A percentile compares a stretch with the other conserved stretches of the same genome.
Evolutionary conservation across 2,797 vertebrate species (phyloP).

Genomic region (Neoniphon sammara): DNA sequence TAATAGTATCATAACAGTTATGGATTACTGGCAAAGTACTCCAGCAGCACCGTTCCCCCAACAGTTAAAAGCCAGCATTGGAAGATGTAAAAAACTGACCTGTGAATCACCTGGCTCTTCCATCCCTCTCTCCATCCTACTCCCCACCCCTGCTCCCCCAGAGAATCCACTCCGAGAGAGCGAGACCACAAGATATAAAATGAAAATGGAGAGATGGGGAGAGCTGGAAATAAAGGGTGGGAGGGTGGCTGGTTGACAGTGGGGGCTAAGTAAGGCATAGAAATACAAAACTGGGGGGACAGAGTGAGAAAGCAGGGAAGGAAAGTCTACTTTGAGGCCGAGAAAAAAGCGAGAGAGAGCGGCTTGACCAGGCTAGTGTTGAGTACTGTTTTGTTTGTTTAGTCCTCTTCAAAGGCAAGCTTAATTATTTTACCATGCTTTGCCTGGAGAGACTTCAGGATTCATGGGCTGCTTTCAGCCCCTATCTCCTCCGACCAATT

Average conservation of each 20-base stretch:
- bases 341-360: constrained; percentile 39
- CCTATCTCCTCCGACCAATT: constrained; percentile 74
- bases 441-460: constrained; percentile 74
- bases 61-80: constrained; percentile 60
- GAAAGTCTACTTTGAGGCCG: constrained; percentile 59
- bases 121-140: constrained; percentile 36
- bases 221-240: constrained; percentile 54
- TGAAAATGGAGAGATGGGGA: constrained; percentile 58
- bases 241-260: constrained; percentile 60
- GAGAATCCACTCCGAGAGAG: constrained; percentile 58
- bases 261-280: constrained; percentile 40
- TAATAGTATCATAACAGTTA: constrained; percentile 69
- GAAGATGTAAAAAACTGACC: constrained; percentile 76
- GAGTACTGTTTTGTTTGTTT: constrained; percentile 86
- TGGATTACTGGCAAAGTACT: constrained; percentile 72
- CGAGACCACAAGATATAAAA: constrained; percentile 46
- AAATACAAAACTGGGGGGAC: constrained; percentile 27
- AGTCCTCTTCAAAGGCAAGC: constrained; percentile 84
- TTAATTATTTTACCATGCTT: constrained; percentile 88
- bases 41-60: constrained; percentile 62
- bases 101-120: constrained; percentile 71
- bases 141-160: constrained; percentile 58
- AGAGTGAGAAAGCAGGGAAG: constrained; percentile 79
- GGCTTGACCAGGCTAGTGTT: constrained; percentile 70
- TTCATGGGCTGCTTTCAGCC: constrained; percentile 74